Evolutionary conservation across 1,140 invertebrate genomes (phyloP), one percentile per base, ranked within the genome.

Genomic region (Drosophila jambulina): DNA sequence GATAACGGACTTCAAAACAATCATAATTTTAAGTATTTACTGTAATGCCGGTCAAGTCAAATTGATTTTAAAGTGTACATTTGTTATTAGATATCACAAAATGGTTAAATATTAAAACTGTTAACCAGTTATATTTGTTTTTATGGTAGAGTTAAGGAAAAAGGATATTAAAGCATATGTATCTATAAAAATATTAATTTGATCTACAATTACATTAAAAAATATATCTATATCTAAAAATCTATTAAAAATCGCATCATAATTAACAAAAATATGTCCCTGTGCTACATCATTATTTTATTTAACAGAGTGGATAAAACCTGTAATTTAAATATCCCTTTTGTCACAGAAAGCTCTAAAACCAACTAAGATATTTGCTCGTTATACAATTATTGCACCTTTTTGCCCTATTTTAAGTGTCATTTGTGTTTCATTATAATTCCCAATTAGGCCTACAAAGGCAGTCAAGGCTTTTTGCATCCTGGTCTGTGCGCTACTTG

Each of bases 391-490:
- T 57, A 38, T 8, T 57, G 54, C 21, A 57, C 34, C 21, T 25
- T 25, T 57, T 42, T 25, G 17, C 21, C 9, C 4, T 17, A 56
- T 25, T 57, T 57, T 7, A 25, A 56, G 21, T 19, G 12, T 19
- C 15, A 36, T 61, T 36, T 61, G 9, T 23, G 27, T 48, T 46
- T 12, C 8, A 34, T n/a, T 49, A 42, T 29, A 23, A 67, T 49
- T 51, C n/a, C 17, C 19, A 68, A 43, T 43, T 53, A 25, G 13
- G 32, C 46, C 62, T 21, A 42, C 29, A 62, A 58, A 57, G 38
- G 25, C 23, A 43, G 36, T 70, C 45, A 69, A 69, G 61, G 63
- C 46, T 15, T 12, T 34, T 12, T 45, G 40, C 27, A 45, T 43
- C 25, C 48, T 43, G 48, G 25, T 4, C 27, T 29, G 25, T 43